Percentiles rank a stretch among this genome's conserved stretches.
Conservation (phyloP, 1,140 invertebrate genomes). For the Asbolus verrucosus region DNA sequence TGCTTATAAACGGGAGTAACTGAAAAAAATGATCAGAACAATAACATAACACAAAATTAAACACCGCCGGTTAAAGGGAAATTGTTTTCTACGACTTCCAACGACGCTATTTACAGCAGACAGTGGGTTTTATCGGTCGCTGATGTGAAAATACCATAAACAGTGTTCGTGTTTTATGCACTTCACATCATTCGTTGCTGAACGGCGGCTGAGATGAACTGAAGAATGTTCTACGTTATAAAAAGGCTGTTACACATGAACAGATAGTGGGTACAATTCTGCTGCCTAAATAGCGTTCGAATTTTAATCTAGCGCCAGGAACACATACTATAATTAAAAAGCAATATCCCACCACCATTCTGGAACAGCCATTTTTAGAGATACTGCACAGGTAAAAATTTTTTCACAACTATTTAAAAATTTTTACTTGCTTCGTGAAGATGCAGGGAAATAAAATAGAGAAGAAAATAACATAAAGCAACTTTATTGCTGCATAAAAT, state of each 20-base stretch:
- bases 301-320: not conserved
- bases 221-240: no score
- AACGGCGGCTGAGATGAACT: no score
- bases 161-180: no score
- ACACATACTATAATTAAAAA: not conserved
- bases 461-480: conserved; percentile 60
- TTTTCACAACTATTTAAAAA: conserved; percentile 2
- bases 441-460: conserved; percentile 53
- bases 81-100: not conserved
- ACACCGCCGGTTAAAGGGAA: not conserved
- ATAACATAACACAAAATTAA: not conserved
- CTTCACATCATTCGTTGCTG: no score
- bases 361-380: conserved; percentile 65
- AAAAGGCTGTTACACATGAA: conserved; percentile 22
- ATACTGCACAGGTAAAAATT: conserved; percentile 39
- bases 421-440: conserved; percentile 20
- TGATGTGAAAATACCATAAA: no score
- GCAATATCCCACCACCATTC: conserved; percentile 52
- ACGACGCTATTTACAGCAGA: conserved; percentile 32
- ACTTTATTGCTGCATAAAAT: conserved; percentile 64
- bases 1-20: conserved; percentile 22
- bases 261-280: conserved; percentile 5
- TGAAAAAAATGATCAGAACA: conserved; percentile 11
- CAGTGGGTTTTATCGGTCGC: no score
- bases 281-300: conserved; percentile 22